Evolutionary conservation across 2,113 vertebrate species (phyloP).

Genomic region (Poeciliopsis turrubarensis): DNA sequence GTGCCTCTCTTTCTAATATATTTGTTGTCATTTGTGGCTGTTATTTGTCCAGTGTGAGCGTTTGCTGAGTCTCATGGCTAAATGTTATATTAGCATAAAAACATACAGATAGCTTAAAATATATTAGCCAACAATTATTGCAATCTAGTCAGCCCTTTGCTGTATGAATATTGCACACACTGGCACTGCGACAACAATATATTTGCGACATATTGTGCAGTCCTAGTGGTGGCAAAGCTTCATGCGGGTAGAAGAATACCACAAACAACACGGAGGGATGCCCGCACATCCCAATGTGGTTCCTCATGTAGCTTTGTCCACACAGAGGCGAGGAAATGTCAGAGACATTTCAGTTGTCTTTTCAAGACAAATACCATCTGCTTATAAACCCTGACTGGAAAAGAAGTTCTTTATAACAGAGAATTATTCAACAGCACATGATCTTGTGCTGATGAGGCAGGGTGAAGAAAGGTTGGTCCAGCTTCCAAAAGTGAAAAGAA

Average conservation of each 20-base stretch:
- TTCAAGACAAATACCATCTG: not conserved
- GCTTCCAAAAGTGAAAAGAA: constrained; percentile 55
- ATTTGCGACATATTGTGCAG: no score
- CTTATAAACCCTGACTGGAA: constrained; percentile 17
- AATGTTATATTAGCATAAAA: no score
- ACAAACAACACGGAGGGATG: constrained; percentile 6
- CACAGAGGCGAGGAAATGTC: constrained; percentile 20
- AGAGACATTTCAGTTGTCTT: not conserved
- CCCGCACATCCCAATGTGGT: constrained; percentile 7
- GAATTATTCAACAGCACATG: constrained; percentile 16
- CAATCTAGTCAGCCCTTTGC: no score
- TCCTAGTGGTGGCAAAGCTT: constrained; percentile 42
- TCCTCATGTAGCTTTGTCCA: constrained; percentile 54
- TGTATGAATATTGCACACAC: no score
- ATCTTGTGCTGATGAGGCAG: constrained; percentile 36
- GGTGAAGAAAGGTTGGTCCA: constrained; percentile 43
- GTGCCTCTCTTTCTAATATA: no score
- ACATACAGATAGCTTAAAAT: no score
- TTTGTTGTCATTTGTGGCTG: no score
- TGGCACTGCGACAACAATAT: no score
- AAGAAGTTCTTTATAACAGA: constrained; percentile 13
- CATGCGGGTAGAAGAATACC: constrained; percentile 51
- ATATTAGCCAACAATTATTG: no score
- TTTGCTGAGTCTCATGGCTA: no score
- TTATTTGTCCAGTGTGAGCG: no score